Conservation (phyloP, 2,888 invertebrate species). For the Callosobruchus maculatus region DNA sequence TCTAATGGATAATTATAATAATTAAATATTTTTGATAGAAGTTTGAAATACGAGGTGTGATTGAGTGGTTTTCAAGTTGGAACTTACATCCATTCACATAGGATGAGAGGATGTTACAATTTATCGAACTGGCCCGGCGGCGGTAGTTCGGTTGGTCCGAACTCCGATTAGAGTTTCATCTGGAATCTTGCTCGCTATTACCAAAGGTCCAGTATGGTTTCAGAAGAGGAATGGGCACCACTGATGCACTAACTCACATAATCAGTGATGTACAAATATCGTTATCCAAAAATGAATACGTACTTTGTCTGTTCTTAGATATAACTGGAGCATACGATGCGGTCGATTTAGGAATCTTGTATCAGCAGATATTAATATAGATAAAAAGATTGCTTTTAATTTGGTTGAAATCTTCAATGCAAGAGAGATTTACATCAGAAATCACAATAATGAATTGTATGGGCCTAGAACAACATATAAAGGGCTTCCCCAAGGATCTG, state of each 20-base stretch:
- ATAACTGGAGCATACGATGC: slow-evolving; percentile 3
- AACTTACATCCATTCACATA: too few species aligned
- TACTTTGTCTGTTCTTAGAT: slow-evolving; percentile 5
- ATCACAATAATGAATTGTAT: slow-evolving; percentile 9
- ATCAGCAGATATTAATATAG: not conserved
- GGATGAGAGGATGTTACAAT: too few species aligned
- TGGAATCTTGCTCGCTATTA: not conserved
- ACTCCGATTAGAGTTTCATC: not conserved
- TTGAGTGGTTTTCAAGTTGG: too few species aligned
- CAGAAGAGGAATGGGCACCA: slow-evolving; percentile 4
- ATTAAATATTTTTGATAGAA: too few species aligned
- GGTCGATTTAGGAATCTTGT: slow-evolving; percentile 1
- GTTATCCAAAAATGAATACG: slow-evolving; percentile 3
- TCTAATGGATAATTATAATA: too few species aligned
- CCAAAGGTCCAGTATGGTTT: slow-evolving; percentile 6
- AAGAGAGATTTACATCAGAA: slow-evolving; percentile 5
- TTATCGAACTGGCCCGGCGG: too few species aligned
- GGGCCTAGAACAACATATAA: slow-evolving; percentile 21
- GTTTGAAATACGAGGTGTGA: too few species aligned
- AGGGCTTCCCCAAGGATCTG: slow-evolving; percentile 7
- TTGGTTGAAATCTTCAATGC: slow-evolving; percentile 1
- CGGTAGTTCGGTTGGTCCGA: too few species aligned
- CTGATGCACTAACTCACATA: slow-evolving; percentile 2
- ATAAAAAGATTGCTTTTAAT: not conserved
- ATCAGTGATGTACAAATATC: slow-evolving; percentile 4